Base-by-base conservation (phyloP, 2,113 vertebrate species). In the Chionodraco myersi region DNA sequence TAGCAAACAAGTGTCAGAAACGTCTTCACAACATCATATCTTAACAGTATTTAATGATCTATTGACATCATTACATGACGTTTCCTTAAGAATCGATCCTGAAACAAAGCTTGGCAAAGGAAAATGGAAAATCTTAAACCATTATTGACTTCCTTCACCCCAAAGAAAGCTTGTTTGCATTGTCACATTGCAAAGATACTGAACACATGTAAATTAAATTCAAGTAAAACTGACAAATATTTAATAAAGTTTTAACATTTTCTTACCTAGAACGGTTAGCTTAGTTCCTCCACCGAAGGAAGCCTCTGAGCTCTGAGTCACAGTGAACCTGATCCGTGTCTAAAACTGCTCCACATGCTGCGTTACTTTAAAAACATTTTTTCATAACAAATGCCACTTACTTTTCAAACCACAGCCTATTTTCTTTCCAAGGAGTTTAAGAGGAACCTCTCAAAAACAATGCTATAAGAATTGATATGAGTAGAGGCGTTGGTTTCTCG, bases 201-300 rank as follows among this genome's bases (percentile, higher is more conserved):
- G 36, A 36, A 36, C 36, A 36, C 6, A 7, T 36, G 5, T 36
- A 7, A 36, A 36, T 6, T 36, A 1, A 36, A 36, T 36, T 36
- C 36, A 36, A 7, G 36, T 36, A 36, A 36, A 36, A 36, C 34
- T 12, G 41, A 48, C 14, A 6, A 0, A 3, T 2, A 49, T 64
- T 48, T 36, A 30, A 73, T 56, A 41, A 23, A 34, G 0, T 3
- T 72, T 1, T n/a, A 67, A 58, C 1, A 47, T 14, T 36, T n/a
- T 72, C 78, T 77, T 63, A 81, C 78, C 74, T 63, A 60, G 16
- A 16, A 60, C 66, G 0, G 66, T 69, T 23, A 69, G 15, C 34
- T 69, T 69, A 44, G 66, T 69, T 69, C 66, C 66, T 69, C 66
- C 66, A 23, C 66, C 52, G 2, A 70, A 70, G 52, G 10, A 6